A percentile compares a stretch with the other conserved stretches of the same genome.
phyloP scores from a whole-genome alignment of 2,888 invertebrate genomes.

The Pilophorus perplexus region DNA sequence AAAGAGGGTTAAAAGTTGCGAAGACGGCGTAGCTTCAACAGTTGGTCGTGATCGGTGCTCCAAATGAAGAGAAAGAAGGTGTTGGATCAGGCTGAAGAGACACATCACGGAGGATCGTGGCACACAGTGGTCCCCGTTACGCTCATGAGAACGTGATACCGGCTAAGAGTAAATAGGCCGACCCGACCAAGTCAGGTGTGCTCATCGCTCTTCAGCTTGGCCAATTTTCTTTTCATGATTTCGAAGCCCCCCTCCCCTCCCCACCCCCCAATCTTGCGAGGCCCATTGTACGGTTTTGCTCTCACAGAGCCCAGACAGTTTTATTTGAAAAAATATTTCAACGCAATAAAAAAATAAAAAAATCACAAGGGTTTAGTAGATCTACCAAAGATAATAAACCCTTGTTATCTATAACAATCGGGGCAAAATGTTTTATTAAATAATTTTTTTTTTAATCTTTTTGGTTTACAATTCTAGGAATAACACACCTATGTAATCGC shows the following conservation, averaged over 20 bases:
- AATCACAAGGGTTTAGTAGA: too few relatives aligned
- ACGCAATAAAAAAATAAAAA: too few relatives aligned
- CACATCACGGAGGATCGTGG: slow-evolving; percentile 42
- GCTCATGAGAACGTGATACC: slow-evolving; percentile 37
- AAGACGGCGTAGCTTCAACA: slow-evolving; percentile 8
- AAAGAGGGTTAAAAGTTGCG: too few relatives aligned
- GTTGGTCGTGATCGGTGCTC: slow-evolving; percentile 37
- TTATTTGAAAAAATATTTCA: too few relatives aligned
- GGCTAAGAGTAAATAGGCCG: slow-evolving; percentile 30
- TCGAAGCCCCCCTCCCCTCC: neutral
- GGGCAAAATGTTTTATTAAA: too few relatives aligned
- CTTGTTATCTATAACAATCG: too few relatives aligned
- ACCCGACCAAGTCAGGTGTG: slow-evolving; percentile 25
- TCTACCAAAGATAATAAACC: too few relatives aligned
- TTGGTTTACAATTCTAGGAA: too few relatives aligned
- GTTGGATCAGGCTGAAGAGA: slow-evolving; percentile 24
- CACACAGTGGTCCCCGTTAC: slow-evolving; percentile 39
- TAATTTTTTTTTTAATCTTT: too few relatives aligned
- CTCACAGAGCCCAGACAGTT: too few relatives aligned
- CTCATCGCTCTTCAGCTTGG: slow-evolving; percentile 13
- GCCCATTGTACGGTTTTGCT: too few relatives aligned
- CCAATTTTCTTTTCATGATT: slow-evolving; percentile 27
- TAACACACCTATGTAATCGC: too few relatives aligned
- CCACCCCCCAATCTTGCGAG: neutral
- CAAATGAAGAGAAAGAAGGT: slow-evolving; percentile 41